Base-by-base conservation (phyloP, 2,888 invertebrate genomes). In the Drosophila parthenogenetica region DNA sequence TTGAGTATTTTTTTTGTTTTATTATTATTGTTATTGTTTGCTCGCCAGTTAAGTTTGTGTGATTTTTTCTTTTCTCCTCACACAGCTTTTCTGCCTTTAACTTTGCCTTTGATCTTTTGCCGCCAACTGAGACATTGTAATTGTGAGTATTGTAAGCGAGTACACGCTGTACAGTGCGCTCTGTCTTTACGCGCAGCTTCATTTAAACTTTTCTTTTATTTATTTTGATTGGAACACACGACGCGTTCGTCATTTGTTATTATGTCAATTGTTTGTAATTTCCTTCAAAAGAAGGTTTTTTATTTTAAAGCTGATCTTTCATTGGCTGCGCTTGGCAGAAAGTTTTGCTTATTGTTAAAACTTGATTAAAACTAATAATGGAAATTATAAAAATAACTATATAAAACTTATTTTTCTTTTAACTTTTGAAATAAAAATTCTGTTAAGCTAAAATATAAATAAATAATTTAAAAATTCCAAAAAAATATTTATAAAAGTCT, bases 201-300 rank as follows among this genome's bases (percentile, higher is more conserved):
- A 63, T 37, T 68, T 57, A 22, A 49, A 69, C 62, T 70, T 79
- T 69, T 71, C 61, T 70, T 54, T 46, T n/a, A 29, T 35, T 19
- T 55, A 35, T 35, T 35, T 45, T 64, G 67, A 76, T 71, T 65
- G 63, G 53, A 61, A 45, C 54, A 67, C 48, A 69, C 62, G 51
- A 59, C 61, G 59, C 61, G 62, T 49, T 53, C 59, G 55, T 60
- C 71, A 63, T 66, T 85, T 73, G 64, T 73, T 74, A 71, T 81
- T 81, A 83, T 74, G 69, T 62, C 82, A 85, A 87, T 85, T 85
- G 77, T 82, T 79, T 69, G 72, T 73, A 69, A 74, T 79, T 73
- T 84, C 57, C 29, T 46, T 45, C 42, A 25, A 66, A 65, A 58
- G 59, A 42, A 42, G 55, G 59, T 39, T 40, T 35, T 29, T 25